A percentile compares a stretch with the other conserved stretches of the same genome.
These are phyloP conservation scores for Cremastobaeus sp. DNA, from an alignment of 2,888 invertebrate genomes.

Conservation along the genomic window DNA sequence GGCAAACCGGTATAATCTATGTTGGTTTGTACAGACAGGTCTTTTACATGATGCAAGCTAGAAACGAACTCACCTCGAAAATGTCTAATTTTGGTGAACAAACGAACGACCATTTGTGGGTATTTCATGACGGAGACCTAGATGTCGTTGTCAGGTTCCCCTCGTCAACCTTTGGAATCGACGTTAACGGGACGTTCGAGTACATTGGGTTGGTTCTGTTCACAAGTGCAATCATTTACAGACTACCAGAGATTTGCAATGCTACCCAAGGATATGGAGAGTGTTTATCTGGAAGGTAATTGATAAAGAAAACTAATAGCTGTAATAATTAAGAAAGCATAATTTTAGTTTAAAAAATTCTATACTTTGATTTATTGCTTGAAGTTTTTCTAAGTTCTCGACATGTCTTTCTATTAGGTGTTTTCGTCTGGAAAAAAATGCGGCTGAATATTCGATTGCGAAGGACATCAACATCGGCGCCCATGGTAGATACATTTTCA, in stretches of 20 bases:
- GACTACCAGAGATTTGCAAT: constrained; percentile 85
- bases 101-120: constrained; percentile 90
- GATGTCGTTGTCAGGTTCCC: constrained; percentile 93
- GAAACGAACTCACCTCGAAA: constrained; percentile 91
- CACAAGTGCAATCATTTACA: constrained; percentile 89
- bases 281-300: constrained; percentile 85
- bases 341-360: neutral
- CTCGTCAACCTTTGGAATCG: constrained; percentile 93
- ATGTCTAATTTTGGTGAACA: constrained; percentile 93
- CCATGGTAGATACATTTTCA: constrained; percentile 92
- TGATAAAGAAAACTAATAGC: no score
- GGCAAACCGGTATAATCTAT: constrained; percentile 96
- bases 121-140: constrained; percentile 90
- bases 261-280: constrained; percentile 85
- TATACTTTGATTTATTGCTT: constrained; percentile 7
- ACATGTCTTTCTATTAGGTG: no score
- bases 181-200: constrained; percentile 95
- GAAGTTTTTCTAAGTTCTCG: no score
- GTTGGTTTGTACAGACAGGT: constrained; percentile 92
- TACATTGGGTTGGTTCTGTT: constrained; percentile 93
- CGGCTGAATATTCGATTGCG: constrained; percentile 88
- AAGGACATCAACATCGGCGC: constrained; percentile 95
- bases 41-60: constrained; percentile 95
- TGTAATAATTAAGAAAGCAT: no score
- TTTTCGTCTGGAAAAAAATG: constrained; percentile 87